A percentile compares a stretch with the other conserved stretches of the same genome.
phyloP scores from a whole-genome alignment of 1,140 invertebrate species.

The Condylostylus longicornis region DNA sequence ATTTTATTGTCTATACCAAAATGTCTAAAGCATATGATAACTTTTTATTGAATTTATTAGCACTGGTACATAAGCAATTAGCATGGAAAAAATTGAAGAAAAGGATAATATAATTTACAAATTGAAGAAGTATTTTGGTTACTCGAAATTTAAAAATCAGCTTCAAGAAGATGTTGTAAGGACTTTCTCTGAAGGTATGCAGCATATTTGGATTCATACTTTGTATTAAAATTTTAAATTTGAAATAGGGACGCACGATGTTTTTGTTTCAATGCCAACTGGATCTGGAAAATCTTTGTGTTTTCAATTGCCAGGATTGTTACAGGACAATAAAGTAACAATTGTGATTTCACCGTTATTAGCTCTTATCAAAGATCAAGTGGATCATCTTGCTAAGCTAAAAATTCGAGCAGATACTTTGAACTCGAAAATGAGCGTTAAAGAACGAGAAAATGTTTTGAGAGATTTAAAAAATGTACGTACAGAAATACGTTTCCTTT shows the following conservation, averaged over 20 bases:
- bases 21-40: too few species aligned
- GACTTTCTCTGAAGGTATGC: neutral
- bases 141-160: constrained; percentile 24
- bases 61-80: too few species aligned
- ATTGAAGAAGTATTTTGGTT: constrained; percentile 19
- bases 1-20: too few species aligned
- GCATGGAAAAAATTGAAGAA: too few species aligned
- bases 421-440: constrained; percentile 67
- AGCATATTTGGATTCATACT: neutral
- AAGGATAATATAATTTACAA: too few species aligned
- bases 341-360: constrained; percentile 85
- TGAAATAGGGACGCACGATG: constrained; percentile 52
- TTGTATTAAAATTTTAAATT: constrained; percentile 6
- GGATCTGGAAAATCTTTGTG: constrained; percentile 93
- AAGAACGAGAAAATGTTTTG: constrained; percentile 57
- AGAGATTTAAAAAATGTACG: constrained; percentile 52
- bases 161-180: constrained; percentile 21
- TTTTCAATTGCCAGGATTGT: constrained; percentile 78
- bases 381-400: constrained; percentile 48
- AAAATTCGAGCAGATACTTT: constrained; percentile 69
- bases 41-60: too few species aligned
- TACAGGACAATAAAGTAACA: constrained; percentile 54
- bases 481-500: constrained; percentile 66
- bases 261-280: constrained; percentile 80
- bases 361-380: constrained; percentile 73